Percentiles rank a stretch among this genome's conserved stretches.
These are phyloP conservation scores for Sebastes vulpes DNA, from an alignment of 2,797 vertebrate species.

Conservation along the genomic window DNA sequence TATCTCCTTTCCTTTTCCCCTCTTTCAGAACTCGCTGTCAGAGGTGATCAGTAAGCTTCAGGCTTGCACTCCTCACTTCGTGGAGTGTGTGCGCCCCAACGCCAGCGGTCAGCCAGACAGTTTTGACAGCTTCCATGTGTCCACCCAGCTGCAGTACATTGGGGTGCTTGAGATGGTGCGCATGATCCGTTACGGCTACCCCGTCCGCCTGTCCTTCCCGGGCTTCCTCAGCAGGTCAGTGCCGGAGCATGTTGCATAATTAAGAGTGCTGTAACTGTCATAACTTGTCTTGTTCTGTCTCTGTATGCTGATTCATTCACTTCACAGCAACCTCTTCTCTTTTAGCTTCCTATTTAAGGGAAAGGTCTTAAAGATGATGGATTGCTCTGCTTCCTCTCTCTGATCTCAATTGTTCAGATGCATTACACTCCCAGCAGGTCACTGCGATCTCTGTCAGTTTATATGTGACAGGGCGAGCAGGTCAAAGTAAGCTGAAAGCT, in stretches of 20 bases:
- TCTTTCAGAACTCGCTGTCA: conserved; percentile 89
- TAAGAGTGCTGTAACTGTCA: neutral
- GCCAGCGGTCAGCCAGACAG: conserved; percentile 84
- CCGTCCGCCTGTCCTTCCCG: conserved; percentile 90
- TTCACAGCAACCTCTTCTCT: neutral
- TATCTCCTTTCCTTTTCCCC: neutral
- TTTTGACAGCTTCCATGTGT: conserved; percentile 94
- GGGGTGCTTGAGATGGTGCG: conserved; percentile 95
- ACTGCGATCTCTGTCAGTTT: conserved; percentile 33
- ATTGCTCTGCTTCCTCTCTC: conserved; percentile 3
- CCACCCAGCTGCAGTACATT: conserved; percentile 93
- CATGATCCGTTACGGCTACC: conserved; percentile 93
- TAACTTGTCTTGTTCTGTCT: neutral
- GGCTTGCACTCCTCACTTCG: conserved; percentile 89
- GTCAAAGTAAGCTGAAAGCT: conserved; percentile 32
- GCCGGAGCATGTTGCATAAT: neutral
- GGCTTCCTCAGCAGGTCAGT: conserved; percentile 93
- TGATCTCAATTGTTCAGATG: conserved; percentile 20
- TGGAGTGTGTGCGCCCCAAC: conserved; percentile 95
- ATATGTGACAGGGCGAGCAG: neutral
- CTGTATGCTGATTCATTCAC: neutral
- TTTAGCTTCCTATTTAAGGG: neutral
- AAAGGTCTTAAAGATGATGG: conserved; percentile 20
- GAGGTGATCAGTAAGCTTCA: conserved; percentile 92
- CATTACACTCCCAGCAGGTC: conserved; percentile 43